Percentiles rank a stretch among this genome's conserved stretches.
Evolutionary conservation across 2,113 vertebrate genomes (phyloP).

Genomic region (Ciconia boyciana): DNA sequence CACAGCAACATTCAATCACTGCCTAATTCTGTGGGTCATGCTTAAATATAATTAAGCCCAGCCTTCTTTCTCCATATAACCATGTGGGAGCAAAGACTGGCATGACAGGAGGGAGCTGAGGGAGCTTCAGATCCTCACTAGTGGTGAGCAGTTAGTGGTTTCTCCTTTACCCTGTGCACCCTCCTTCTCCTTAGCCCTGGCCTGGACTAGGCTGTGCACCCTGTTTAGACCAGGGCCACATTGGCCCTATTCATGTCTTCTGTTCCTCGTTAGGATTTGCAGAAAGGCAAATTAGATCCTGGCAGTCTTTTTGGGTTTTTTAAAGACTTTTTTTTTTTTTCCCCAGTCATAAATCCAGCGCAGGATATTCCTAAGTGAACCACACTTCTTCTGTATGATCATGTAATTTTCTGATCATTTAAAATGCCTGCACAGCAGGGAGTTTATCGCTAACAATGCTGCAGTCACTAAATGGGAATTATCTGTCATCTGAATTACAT

Average conservation of each 20-base stretch:
- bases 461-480: constrained; percentile 31
- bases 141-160: background rate
- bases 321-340: background rate
- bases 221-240: background rate
- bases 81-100: background rate
- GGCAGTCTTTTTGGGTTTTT: background rate
- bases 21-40: background rate
- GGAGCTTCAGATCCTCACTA: background rate
- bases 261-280: background rate
- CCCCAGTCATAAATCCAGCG: background rate
- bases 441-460: background rate
- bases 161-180: background rate
- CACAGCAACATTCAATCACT: background rate
- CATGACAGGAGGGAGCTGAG: background rate
- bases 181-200: background rate
- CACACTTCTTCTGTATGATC: background rate
- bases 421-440: background rate
- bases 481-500: constrained; percentile 45
- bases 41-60: background rate
- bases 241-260: background rate
- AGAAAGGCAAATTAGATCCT: background rate
- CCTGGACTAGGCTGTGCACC: background rate
- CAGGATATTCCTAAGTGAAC: background rate
- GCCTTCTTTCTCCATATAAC: background rate
- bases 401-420: background rate